phyloP scores from a whole-genome alignment of 2,888 invertebrate species.

The Cheilosia pagana region DNA sequence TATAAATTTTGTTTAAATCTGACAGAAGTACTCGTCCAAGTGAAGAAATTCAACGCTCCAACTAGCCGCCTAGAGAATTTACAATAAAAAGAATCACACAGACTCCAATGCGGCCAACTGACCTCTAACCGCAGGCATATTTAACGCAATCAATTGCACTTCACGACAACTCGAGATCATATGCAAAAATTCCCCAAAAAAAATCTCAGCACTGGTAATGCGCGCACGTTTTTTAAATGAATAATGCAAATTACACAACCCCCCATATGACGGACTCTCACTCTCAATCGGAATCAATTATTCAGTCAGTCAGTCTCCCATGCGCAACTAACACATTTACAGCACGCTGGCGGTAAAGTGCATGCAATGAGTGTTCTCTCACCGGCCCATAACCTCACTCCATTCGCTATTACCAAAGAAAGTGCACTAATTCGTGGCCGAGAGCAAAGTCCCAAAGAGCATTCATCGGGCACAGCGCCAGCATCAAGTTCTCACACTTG shows the following conservation, averaged over 20 bases:
- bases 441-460: neutral
- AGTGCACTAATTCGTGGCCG: neutral
- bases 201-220: neutral
- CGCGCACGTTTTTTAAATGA: too few relatives aligned
- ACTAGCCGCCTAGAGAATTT: neutral
- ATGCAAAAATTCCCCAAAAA: slow-evolving; percentile 9
- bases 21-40: too few relatives aligned
- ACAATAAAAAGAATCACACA: slow-evolving; percentile 30
- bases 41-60: too few relatives aligned
- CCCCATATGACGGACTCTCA: too few relatives aligned
- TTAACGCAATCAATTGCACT: slow-evolving; percentile 35
- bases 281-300: too few relatives aligned
- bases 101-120: slow-evolving; percentile 6
- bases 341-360: neutral
- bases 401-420: neutral
- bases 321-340: too few relatives aligned
- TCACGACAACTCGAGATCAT: neutral
- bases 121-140: slow-evolving; percentile 13
- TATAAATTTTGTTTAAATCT: too few relatives aligned
- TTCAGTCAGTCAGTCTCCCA: too few relatives aligned
- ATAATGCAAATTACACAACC: too few relatives aligned
- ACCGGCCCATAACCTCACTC: neutral
- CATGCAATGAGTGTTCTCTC: neutral
- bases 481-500: slow-evolving; percentile 29
- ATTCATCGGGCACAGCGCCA: slow-evolving; percentile 35